Conservation (phyloP, 2,888 invertebrate genomes). For the Heliconius erato region DNA sequence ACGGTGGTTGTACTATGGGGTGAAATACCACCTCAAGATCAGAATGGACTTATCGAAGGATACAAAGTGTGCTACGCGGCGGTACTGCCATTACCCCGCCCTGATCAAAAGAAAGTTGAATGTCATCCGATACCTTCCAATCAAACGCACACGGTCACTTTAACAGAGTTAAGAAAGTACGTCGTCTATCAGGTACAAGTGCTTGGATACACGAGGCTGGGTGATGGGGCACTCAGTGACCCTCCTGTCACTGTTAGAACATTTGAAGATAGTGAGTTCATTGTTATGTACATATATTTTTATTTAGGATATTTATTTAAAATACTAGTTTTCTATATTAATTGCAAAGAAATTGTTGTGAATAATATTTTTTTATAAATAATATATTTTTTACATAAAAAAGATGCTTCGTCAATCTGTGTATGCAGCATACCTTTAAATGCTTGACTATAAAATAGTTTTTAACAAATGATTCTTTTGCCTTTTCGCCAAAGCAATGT, state of each 20-base stretch:
- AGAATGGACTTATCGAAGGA: constrained; percentile 97
- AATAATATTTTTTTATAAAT: no score
- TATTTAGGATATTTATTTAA: not conserved
- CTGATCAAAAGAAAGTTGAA: constrained; percentile 84
- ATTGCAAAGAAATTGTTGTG: no score
- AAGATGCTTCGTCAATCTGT: no score
- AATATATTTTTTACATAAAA: no score
- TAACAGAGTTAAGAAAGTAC: constrained; percentile 93
- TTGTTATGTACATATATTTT: not conserved
- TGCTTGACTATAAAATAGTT: no score
- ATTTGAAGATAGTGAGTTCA: constrained; percentile 93
- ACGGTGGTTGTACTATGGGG: constrained; percentile 97
- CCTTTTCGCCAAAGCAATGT: no score
- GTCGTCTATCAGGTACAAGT: constrained; percentile 97
- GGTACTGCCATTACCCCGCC: constrained; percentile 78
- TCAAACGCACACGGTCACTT: constrained; percentile 93
- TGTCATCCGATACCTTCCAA: constrained; percentile 94
- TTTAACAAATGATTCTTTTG: no score
- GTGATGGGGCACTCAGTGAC: constrained; percentile 95
- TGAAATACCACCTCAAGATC: constrained; percentile 93
- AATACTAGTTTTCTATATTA: no score
- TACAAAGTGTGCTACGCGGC: constrained; percentile 96
- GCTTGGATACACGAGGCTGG: constrained; percentile 96
- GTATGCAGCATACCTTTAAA: no score
- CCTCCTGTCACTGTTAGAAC: constrained; percentile 95